These are phyloP conservation scores for Musca vetustissima DNA, from an alignment of 1,140 invertebrate species.

Conservation along the genomic window DNA sequence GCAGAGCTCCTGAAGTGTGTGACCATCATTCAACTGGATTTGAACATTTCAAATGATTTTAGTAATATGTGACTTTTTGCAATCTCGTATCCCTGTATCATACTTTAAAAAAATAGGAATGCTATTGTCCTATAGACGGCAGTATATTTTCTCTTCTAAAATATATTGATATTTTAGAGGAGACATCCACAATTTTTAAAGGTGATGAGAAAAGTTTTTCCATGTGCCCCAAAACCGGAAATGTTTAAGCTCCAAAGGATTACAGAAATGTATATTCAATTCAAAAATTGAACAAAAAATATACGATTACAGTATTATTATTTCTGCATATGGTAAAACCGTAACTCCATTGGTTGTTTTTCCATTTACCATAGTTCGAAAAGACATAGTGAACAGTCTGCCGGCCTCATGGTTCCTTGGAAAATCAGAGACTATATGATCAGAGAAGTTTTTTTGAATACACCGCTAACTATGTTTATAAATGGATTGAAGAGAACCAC, in stretches of 20 bases:
- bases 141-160: too few relatives aligned
- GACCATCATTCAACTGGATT: too few relatives aligned
- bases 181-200: slow-evolving; percentile 44
- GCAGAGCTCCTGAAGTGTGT: too few relatives aligned
- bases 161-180: slow-evolving; percentile 42
- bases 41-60: too few relatives aligned
- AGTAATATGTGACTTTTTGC: too few relatives aligned
- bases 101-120: too few relatives aligned
- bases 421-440: neutral
- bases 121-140: too few relatives aligned
- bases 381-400: slow-evolving; percentile 27
- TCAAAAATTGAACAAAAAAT: slow-evolving; percentile 42
- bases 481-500: neutral
- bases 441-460: slow-evolving; percentile 26
- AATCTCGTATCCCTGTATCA: too few relatives aligned
- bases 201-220: slow-evolving; percentile 48
- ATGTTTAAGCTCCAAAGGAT: slow-evolving; percentile 43
- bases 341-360: slow-evolving; percentile 39
- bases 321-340: too few relatives aligned
- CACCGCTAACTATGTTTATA: slow-evolving; percentile 10
- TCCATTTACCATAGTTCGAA: slow-evolving; percentile 30
- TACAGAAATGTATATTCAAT: slow-evolving; percentile 48
- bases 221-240: slow-evolving; percentile 45
- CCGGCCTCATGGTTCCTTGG: slow-evolving; percentile 31
- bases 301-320: too few relatives aligned